Percentiles rank a stretch among this genome's conserved stretches.
Evolutionary conservation across 1,140 invertebrate genomes (phyloP).

Genomic region (Eriosoma lanigerum): DNA sequence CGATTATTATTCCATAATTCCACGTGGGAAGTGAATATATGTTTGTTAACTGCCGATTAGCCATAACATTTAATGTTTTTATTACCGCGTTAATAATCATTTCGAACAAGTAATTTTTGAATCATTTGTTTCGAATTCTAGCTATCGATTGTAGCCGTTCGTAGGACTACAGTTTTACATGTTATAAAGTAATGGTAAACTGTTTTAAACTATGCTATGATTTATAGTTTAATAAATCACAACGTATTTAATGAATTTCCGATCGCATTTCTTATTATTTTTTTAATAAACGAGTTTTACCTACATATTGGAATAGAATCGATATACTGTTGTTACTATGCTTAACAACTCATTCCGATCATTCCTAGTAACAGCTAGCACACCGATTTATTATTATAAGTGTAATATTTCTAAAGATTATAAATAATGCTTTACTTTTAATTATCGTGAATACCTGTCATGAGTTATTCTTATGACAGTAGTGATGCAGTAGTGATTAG

Average conservation of each 20-base stretch:
- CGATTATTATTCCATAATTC: constrained; percentile 10
- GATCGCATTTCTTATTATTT: background rate
- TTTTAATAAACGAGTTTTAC: background rate
- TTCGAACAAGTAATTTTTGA: constrained; percentile 6
- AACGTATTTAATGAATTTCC: constrained; percentile 2
- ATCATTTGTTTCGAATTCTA: constrained; percentile 13
- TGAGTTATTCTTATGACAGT: too few species aligned
- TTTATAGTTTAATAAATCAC: constrained; percentile 3
- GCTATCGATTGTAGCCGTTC: background rate
- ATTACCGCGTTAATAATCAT: constrained; percentile 14
- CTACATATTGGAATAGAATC: background rate
- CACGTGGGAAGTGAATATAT: constrained; percentile 4
- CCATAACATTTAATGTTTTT: constrained; percentile 13
- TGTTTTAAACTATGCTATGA: background rate
- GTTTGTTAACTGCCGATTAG: constrained; percentile 7
- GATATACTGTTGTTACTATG: background rate
- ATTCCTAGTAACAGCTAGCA: background rate
- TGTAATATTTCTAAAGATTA: too few species aligned
- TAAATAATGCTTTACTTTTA: too few species aligned
- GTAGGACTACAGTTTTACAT: too few species aligned
- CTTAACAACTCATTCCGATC: background rate
- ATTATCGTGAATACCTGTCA: too few species aligned
- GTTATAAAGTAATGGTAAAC: background rate
- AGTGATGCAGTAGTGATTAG: too few species aligned
- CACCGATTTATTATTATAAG: too few species aligned